Percentiles rank a stretch among this genome's conserved stretches.
These are phyloP conservation scores for Gambusia holbrooki DNA, from an alignment of 2,113 vertebrate genomes.

Conservation along the genomic window DNA sequence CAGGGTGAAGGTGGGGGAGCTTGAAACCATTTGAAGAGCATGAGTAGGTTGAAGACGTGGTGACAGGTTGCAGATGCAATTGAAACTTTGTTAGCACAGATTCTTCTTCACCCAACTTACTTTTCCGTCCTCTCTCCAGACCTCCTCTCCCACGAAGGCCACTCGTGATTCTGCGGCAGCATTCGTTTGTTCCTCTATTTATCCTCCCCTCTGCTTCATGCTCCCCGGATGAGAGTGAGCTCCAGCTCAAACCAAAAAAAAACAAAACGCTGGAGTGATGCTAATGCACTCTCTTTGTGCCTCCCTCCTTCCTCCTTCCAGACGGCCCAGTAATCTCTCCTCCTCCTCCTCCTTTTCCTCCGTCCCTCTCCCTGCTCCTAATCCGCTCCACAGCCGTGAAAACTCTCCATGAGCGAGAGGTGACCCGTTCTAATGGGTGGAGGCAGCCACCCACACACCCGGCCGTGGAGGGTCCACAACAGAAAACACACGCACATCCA, in stretches of 20 bases:
- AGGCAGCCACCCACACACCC: slow-evolving; percentile 68
- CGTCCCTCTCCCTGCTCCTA: slow-evolving; percentile 49
- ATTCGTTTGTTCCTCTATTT: slow-evolving; percentile 47
- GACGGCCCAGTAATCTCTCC: slow-evolving; percentile 58
- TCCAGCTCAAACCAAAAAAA: slow-evolving; percentile 1
- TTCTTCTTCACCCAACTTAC: slow-evolving; percentile 44
- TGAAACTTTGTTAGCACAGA: slow-evolving; percentile 24
- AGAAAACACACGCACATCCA: slow-evolving; percentile 33
- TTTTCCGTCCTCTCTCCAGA: slow-evolving; percentile 27
- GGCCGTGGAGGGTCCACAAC: slow-evolving; percentile 54
- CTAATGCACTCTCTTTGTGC: slow-evolving; percentile 56
- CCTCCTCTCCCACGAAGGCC: slow-evolving; percentile 37
- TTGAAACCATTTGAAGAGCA: not conserved
- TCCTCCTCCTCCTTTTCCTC: slow-evolving; percentile 15
- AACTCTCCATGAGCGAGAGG: slow-evolving; percentile 72
- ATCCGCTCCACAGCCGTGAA: slow-evolving; percentile 79
- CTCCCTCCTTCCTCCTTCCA: slow-evolving; percentile 44
- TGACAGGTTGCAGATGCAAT: slow-evolving; percentile 11
- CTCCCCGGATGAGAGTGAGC: slow-evolving; percentile 44
- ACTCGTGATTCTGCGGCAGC: slow-evolving; percentile 34
- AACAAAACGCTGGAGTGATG: slow-evolving; percentile 58
- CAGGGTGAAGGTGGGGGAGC: no score
- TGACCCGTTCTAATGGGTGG: slow-evolving; percentile 76
- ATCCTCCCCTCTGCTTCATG: slow-evolving; percentile 47
- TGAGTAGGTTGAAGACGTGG: not conserved